Base-by-base conservation (phyloP, 2,888 invertebrate species). In the Agrypnus murinus region DNA sequence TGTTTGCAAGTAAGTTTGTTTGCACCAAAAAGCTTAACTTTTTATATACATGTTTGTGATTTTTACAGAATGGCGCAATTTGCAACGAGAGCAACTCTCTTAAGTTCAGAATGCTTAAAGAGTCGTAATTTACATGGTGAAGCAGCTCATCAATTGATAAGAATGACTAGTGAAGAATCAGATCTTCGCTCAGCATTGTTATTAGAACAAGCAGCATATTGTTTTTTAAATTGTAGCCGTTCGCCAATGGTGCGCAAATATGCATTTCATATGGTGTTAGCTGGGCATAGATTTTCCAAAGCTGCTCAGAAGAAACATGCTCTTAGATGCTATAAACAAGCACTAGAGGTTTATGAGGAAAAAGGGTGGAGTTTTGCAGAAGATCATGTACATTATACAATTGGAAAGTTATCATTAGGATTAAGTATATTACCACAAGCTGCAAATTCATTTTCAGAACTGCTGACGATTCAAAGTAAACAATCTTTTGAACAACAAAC, bases 111-210 rank as follows among this genome's bases (percentile, higher is more conserved):
- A 80, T 96, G 96, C 79, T 87, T 98, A 60, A 93, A 93, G 84
- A 90, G 91, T 45, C 89, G 92, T 40, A 92, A 92, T 36, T 87
- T 93, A 78, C 94, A 92, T 81, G 92, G 93, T 9, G 98, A 99
- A 84, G 97, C 98, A n/a, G 98, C 98, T 0, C 94, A 94, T 82
- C 96, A 97, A 84, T 90, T 97, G 58, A 96, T 98, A 78, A 91
- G 97, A 71, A 95, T 98, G 95, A 97, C 97, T 8, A 95, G 95
- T 77, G 98, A 98, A 86, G 98, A 99, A 84, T 96, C 97, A n/a
- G 98, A 99, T 86, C 87, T 99, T 65, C 90, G 97, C 65, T 97
- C 97, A 76, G 99, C 98, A 6, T 87, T 99, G 81, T 86, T 99
- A 64, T 87, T 99, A 57, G 99, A 99, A 84, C 98, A 98, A 85